phyloP scores from a whole-genome alignment of 2,888 invertebrate genomes.

The Deroplatys truncata region DNA sequence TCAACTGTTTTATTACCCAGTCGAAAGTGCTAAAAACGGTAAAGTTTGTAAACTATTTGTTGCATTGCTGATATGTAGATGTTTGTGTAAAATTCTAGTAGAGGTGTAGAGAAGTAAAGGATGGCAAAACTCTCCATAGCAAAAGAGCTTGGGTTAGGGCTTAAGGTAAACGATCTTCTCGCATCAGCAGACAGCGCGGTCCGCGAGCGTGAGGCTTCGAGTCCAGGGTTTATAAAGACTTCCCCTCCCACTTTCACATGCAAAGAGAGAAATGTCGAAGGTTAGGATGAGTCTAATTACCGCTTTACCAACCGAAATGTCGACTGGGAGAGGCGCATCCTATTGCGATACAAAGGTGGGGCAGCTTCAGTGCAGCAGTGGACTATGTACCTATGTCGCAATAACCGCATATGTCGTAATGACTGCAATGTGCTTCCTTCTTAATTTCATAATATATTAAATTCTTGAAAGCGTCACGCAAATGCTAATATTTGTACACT shows the following conservation, averaged over 20 bases:
- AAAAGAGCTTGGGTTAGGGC: too few species aligned
- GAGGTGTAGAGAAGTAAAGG: too few species aligned
- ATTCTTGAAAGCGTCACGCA: too few species aligned
- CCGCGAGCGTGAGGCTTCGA: neutral
- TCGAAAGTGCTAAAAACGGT: too few species aligned
- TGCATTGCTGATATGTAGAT: too few species aligned
- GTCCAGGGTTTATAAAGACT: neutral
- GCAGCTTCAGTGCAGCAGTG: neutral
- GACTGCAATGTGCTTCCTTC: too few species aligned
- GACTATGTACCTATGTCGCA: neutral
- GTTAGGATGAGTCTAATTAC: neutral
- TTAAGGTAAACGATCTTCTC: neutral
- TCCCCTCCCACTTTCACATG: neutral
- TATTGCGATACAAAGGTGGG: neutral
- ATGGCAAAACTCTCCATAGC: too few species aligned
- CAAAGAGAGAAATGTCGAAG: neutral
- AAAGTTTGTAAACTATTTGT: too few species aligned
- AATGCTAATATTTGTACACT: too few species aligned
- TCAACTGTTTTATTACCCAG: too few species aligned
- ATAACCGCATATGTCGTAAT: neutral
- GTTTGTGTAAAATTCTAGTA: too few species aligned
- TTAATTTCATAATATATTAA: too few species aligned
- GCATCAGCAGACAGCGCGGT: neutral
- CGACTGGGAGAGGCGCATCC: neutral
- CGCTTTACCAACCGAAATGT: neutral